phyloP scores from a whole-genome alignment of 2,888 invertebrate species.

The Nephrotoma guestfalica region DNA sequence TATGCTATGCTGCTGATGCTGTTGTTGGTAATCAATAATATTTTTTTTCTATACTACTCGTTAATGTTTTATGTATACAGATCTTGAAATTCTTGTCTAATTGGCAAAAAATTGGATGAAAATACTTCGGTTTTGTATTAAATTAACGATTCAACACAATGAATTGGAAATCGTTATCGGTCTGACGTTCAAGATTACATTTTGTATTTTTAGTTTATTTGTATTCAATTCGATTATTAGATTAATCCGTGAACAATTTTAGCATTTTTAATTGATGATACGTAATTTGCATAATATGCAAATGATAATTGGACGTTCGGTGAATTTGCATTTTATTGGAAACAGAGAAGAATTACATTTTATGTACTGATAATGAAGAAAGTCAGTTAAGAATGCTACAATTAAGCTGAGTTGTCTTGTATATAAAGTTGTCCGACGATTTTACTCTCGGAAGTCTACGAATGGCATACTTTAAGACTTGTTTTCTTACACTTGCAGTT shows the following conservation, averaged over 20 bases:
- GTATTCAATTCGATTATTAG: neutral
- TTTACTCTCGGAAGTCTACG: too few species aligned
- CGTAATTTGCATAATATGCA: neutral
- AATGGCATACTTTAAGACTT: too few species aligned
- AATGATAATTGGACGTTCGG: neutral
- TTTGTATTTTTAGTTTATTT: neutral
- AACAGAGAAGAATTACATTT: too few species aligned
- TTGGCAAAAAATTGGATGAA: neutral
- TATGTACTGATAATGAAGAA: too few species aligned
- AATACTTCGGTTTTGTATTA: neutral
- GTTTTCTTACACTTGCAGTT: too few species aligned
- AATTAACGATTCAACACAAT: neutral
- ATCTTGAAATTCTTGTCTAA: neutral
- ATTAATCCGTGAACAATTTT: neutral
- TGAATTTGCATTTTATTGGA: too few species aligned
- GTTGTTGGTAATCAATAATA: neutral
- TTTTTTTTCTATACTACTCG: neutral
- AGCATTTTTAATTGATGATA: neutral
- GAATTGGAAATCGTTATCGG: neutral
- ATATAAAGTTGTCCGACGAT: too few species aligned
- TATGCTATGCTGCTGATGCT: neutral
- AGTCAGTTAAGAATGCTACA: too few species aligned
- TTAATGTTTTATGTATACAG: neutral
- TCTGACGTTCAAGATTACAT: neutral
- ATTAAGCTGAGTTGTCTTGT: too few species aligned